Evolutionary conservation across 2,797 vertebrate species (phyloP).

Genomic region (Enteromius unitaeniatus): DNA sequence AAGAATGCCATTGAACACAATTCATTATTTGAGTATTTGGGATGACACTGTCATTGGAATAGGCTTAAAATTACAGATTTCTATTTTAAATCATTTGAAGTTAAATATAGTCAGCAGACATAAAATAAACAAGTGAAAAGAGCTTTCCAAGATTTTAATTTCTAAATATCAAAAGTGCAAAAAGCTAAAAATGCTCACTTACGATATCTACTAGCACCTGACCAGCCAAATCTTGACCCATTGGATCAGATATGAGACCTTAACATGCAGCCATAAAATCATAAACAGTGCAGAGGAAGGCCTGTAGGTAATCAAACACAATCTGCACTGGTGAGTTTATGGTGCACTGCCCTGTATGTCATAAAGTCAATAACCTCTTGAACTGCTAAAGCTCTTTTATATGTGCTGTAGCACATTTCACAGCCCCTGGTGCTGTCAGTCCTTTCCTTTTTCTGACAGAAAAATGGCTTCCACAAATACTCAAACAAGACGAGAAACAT

Average conservation of each 20-base stretch:
- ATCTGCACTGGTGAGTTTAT: constrained; percentile 7
- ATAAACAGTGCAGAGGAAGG: background rate
- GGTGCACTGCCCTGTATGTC: background rate
- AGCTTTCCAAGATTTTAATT: background rate
- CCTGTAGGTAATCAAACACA: constrained; percentile 21
- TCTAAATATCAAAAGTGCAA: background rate
- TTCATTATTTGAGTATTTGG: background rate
- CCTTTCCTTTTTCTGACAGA: constrained; percentile 17
- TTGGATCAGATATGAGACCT: background rate
- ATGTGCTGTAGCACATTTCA: background rate
- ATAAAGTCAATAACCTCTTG: constrained; percentile 17
- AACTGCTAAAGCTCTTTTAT: constrained; percentile 23
- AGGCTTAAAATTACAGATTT: background rate
- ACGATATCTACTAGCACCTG: background rate
- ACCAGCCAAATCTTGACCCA: background rate
- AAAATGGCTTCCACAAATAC: constrained; percentile 12
- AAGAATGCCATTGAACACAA: background rate
- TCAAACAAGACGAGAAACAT: constrained; percentile 19
- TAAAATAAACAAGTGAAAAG: background rate
- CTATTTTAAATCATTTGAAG: background rate
- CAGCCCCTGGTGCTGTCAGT: background rate
- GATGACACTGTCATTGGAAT: background rate
- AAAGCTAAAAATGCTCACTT: background rate
- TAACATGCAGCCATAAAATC: background rate
- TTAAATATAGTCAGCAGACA: background rate